Evolutionary conservation across 2,797 vertebrate species (phyloP).

Genomic region (Florisuga fusca): DNA sequence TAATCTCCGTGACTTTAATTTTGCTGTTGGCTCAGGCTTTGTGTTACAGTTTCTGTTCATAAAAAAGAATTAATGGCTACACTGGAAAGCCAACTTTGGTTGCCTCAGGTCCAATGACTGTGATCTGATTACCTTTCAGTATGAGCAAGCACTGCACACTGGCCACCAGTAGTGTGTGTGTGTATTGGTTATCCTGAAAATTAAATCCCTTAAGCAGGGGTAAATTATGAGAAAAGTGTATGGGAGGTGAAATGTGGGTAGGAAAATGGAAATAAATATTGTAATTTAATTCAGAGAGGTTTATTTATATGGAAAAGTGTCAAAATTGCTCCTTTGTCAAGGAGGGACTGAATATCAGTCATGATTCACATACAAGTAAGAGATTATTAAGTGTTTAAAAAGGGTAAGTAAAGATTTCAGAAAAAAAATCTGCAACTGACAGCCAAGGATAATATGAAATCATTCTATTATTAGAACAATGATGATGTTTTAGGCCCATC

Average conservation of each 20-base stretch:
- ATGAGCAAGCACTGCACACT: neutral
- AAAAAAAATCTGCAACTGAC: neutral
- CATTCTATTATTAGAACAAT: neutral
- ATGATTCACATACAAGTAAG: neutral
- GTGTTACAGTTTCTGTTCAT: neutral
- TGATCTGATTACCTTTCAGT: neutral
- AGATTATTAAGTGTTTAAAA: neutral
- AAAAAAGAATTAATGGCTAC: neutral
- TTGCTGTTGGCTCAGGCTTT: neutral
- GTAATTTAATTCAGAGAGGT: neutral
- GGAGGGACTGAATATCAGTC: neutral
- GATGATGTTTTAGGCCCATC: neutral
- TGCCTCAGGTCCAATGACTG: neutral
- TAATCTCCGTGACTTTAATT: neutral
- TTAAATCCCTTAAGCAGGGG: neutral
- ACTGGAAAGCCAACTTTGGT: neutral
- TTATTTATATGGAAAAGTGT: neutral
- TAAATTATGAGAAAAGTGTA: neutral
- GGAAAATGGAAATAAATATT: neutral
- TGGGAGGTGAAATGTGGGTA: neutral
- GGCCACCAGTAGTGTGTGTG: neutral
- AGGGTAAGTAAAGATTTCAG: neutral
- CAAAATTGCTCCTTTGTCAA: neutral
- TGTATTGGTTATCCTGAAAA: neutral
- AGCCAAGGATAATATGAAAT: neutral